phyloP scores from a whole-genome alignment of 2,888 invertebrate species.

The Clepsis dumicolana region DNA sequence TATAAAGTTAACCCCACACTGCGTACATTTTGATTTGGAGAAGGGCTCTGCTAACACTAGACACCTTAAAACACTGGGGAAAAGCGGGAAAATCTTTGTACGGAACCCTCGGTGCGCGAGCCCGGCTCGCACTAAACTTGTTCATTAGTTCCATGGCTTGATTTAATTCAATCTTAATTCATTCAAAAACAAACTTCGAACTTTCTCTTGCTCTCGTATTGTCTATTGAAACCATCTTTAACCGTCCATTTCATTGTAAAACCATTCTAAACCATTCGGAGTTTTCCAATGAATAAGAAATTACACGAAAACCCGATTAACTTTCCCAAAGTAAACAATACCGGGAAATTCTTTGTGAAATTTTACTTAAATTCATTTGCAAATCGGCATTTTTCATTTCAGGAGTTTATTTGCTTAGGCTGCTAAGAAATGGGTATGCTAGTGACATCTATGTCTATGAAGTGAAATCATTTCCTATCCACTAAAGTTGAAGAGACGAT shows the following conservation, averaged over 20 bases:
- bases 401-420: too few relatives aligned
- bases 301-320: background rate
- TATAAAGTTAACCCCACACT: too few relatives aligned
- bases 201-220: background rate
- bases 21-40: too few relatives aligned
- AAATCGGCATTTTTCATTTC: background rate
- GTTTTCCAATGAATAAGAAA: background rate
- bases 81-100: too few relatives aligned
- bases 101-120: too few relatives aligned
- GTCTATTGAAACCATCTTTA: slow-evolving; percentile 3
- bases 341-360: background rate
- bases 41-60: too few relatives aligned
- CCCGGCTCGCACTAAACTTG: too few relatives aligned
- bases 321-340: background rate
- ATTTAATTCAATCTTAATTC: background rate
- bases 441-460: slow-evolving; percentile 6
- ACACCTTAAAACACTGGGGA: too few relatives aligned
- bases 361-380: background rate
- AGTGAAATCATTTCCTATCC: background rate
- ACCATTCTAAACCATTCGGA: background rate
- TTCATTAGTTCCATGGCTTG: too few relatives aligned
- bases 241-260: background rate
- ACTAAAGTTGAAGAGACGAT: background rate
- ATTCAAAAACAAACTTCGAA: slow-evolving; percentile 4
- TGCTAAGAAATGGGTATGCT: background rate